Conservation (phyloP, 2,888 invertebrate genomes). For the Sarcophaga rosellei region DNA sequence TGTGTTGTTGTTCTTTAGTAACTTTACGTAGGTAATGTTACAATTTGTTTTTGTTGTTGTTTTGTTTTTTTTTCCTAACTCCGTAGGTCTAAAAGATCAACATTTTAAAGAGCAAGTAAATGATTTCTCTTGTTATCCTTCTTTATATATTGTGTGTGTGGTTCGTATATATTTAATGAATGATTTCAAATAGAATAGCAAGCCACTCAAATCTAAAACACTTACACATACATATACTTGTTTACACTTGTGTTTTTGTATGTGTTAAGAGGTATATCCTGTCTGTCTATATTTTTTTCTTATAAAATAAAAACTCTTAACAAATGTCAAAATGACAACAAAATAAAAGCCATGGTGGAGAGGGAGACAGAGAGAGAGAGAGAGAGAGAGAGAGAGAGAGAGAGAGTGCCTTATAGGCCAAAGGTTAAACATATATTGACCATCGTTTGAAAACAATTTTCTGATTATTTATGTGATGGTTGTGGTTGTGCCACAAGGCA, state of each 20-base stretch:
- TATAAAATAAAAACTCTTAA: constrained; percentile 4
- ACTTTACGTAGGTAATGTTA: neutral
- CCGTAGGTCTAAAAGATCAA: constrained; percentile 60
- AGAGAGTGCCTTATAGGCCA: neutral
- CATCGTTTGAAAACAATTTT: constrained; percentile 1
- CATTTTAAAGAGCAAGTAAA: constrained; percentile 67
- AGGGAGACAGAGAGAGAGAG: neutral
- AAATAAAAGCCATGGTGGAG: neutral
- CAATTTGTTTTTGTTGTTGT: neutral
- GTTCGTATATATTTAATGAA: constrained; percentile 60
- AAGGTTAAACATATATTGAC: constrained; percentile 1
- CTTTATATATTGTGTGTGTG: constrained; percentile 51
- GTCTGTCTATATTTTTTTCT: too few species aligned
- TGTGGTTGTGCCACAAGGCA: neutral
- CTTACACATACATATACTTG: neutral
- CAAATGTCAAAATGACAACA: constrained; percentile 38
- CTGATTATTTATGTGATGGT: constrained; percentile 8
- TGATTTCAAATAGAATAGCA: constrained; percentile 40
- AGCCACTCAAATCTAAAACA: constrained; percentile 46
- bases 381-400: neutral
- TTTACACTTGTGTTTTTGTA: constrained; percentile 18
- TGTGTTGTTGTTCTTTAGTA: constrained; percentile 32
- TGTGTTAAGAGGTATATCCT: neutral
- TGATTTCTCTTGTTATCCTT: constrained; percentile 68
- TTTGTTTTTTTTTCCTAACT: neutral